Evolutionary conservation across 2,888 invertebrate genomes (phyloP).

Genomic region (Tenodera sinensis): DNA sequence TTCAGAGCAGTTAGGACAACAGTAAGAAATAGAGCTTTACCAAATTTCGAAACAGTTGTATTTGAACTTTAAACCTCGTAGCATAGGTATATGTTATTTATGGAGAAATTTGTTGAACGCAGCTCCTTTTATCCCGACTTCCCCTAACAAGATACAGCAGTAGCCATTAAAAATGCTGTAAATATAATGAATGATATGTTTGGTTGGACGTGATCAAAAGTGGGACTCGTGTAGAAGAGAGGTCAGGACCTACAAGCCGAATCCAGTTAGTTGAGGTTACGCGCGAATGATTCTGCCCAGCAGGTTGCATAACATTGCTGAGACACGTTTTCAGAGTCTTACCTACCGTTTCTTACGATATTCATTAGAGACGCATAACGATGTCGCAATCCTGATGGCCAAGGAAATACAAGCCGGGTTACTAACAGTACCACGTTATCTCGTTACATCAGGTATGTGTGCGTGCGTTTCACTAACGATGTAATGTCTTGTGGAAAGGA

Average conservation of each 20-base stretch:
- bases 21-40: too few relatives aligned
- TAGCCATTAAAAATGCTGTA: too few relatives aligned
- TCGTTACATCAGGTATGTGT: not conserved
- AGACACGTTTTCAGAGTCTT: not conserved
- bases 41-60: too few relatives aligned
- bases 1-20: too few relatives aligned
- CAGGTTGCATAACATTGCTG: not conserved
- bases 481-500: not conserved
- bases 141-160: too few relatives aligned
- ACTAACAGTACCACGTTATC: not conserved
- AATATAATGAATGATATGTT: too few relatives aligned
- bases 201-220: not conserved
- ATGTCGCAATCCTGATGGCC: not conserved
- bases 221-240: not conserved
- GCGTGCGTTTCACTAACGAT: not conserved
- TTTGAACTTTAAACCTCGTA: too few relatives aligned
- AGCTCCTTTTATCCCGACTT: too few relatives aligned
- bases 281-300: not conserved
- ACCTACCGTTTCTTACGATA: not conserved
- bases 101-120: too few relatives aligned
- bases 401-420: not conserved
- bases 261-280: not conserved
- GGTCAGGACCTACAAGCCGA: not conserved
- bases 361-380: not conserved
- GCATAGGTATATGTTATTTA: too few relatives aligned